Percentiles rank a stretch among this genome's conserved stretches.
Evolutionary conservation across 2,888 invertebrate species (phyloP).

Genomic region (Drosophila buzzatii): DNA sequence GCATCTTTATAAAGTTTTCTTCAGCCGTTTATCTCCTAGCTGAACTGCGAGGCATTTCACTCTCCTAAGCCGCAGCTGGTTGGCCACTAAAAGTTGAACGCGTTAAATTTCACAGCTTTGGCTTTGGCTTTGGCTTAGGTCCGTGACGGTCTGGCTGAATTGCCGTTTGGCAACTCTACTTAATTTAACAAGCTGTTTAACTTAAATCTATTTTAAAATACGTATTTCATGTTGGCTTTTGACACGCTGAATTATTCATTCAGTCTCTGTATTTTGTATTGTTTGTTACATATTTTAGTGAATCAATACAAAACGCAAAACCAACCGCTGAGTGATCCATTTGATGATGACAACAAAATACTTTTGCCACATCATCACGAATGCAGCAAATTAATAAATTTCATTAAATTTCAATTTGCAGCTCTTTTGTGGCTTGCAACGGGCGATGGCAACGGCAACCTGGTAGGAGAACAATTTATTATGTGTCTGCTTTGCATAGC

Average conservation of each 20-base stretch:
- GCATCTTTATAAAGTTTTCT: slow-evolving; percentile 13
- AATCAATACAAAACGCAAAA: slow-evolving; percentile 13
- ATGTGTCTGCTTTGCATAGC: slow-evolving; percentile 31
- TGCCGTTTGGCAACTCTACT: slow-evolving; percentile 11
- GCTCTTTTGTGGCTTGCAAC: slow-evolving; percentile 45
- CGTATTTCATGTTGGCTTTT: not conserved
- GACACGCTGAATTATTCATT: slow-evolving; percentile 7
- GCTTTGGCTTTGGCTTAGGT: not conserved
- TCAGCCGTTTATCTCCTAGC: slow-evolving; percentile 9
- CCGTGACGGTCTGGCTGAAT: not conserved
- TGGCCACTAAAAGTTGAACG: slow-evolving; percentile 38
- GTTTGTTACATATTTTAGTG: not conserved
- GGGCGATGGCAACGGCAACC: slow-evolving; percentile 12
- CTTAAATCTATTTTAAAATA: slow-evolving; percentile 6
- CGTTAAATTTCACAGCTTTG: slow-evolving; percentile 36
- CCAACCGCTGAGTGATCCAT: slow-evolving; percentile 12
- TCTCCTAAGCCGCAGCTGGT: slow-evolving; percentile 17
- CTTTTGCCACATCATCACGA: slow-evolving; percentile 60
- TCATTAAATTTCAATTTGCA: slow-evolving; percentile 55
- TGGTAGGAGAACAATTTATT: slow-evolving; percentile 27
- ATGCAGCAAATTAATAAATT: slow-evolving; percentile 55
- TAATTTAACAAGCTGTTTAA: slow-evolving; percentile 12
- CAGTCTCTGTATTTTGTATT: not conserved
- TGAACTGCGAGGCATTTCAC: not conserved
- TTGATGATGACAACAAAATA: slow-evolving; percentile 18